Percentiles rank a stretch among this genome's conserved stretches.
phyloP scores from a whole-genome alignment of 1,140 invertebrate species.

The Euschistus heros region DNA sequence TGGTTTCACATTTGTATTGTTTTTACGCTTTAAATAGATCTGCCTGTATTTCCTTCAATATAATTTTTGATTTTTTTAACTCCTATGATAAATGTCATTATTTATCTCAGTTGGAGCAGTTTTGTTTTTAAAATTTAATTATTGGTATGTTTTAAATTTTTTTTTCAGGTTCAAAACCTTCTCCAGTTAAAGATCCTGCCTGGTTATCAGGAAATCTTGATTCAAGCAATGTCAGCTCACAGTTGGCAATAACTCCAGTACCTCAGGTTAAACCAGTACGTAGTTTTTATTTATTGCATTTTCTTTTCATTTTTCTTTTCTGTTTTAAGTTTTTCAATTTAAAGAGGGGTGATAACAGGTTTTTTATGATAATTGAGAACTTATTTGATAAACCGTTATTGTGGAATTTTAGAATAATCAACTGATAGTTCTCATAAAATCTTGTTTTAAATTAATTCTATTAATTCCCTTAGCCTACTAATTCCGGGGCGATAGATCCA shows the following conservation, averaged over 20 bases:
- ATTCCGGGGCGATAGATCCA: constrained; percentile 18
- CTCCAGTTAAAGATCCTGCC: constrained; percentile 22
- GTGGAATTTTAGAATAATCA: neutral
- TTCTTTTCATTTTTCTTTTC: neutral
- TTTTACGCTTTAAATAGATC: too few species aligned
- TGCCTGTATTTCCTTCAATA: too few species aligned
- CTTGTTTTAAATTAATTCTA: neutral
- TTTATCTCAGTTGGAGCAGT: too few species aligned
- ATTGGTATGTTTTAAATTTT: neutral
- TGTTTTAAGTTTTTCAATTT: too few species aligned
- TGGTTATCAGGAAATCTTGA: constrained; percentile 18
- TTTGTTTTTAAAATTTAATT: too few species aligned
- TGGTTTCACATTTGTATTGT: too few species aligned
- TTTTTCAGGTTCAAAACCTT: constrained; percentile 22
- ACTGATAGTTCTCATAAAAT: constrained; percentile 5
- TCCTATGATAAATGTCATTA: too few species aligned
- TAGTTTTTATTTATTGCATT: neutral
- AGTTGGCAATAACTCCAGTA: neutral
- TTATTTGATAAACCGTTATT: neutral
- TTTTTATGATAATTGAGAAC: neutral
- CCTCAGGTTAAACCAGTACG: constrained; percentile 16
- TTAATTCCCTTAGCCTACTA: constrained; percentile 15
- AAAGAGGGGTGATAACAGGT: too few species aligned
- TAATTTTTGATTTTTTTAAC: too few species aligned
- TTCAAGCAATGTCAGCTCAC: neutral